Conservation (phyloP, 1,140 invertebrate species). For the Maniola jurtina region DNA sequence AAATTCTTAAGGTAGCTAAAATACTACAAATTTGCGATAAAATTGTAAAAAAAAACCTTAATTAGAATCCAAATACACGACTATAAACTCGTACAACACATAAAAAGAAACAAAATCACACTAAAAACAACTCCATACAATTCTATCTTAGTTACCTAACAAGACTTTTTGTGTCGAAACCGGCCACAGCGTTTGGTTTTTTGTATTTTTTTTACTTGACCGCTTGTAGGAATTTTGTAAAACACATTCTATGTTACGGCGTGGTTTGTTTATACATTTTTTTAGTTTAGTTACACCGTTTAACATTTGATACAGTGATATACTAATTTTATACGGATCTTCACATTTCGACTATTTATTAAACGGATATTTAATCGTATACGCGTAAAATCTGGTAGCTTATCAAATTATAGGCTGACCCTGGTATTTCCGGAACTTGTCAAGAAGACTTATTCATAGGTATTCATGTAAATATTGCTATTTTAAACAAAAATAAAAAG, state of each 20-base stretch:
- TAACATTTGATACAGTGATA: conserved; percentile 9
- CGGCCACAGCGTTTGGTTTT: conserved; percentile 15
- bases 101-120: neutral
- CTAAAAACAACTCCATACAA: conserved; percentile 36
- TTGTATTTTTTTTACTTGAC: conserved; percentile 34
- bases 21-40: neutral
- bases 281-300: conserved; percentile 15
- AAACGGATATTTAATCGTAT: neutral
- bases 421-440: too few relatives aligned
- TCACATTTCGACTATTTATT: neutral
- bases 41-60: neutral
- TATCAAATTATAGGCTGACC: too few relatives aligned
- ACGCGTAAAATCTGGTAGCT: neutral
- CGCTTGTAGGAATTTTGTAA: conserved; percentile 43
- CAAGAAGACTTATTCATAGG: too few relatives aligned
- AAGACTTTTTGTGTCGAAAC: conserved; percentile 30
- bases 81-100: neutral
- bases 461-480: too few relatives aligned
- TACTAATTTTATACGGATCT: neutral
- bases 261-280: conserved; percentile 27
- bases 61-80: neutral
- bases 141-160: conserved; percentile 36
- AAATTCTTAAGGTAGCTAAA: neutral
- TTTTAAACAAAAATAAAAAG: too few relatives aligned
- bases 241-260: conserved; percentile 36